These are phyloP conservation scores for Enteromius paludinosus DNA, from an alignment of 2,797 vertebrate genomes.

Conservation along the genomic window DNA sequence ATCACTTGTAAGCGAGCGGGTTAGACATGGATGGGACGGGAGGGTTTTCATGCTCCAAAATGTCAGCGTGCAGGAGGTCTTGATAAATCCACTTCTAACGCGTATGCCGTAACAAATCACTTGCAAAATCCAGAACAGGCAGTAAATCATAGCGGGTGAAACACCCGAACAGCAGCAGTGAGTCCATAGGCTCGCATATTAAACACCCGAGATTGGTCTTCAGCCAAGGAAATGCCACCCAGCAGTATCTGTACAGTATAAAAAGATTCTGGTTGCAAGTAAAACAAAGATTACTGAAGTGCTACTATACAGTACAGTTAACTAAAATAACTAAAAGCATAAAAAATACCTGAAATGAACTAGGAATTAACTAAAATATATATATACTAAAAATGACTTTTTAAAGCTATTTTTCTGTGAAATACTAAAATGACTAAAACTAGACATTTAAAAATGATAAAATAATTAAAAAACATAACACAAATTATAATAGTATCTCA, in stretches of 20 bases:
- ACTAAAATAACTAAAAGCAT: background rate
- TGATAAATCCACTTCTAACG: slow-evolving; percentile 48
- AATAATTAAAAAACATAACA: background rate
- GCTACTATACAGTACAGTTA: background rate
- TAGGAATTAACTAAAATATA: background rate
- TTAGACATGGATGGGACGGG: background rate
- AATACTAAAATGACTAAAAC: background rate
- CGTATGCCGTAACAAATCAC: slow-evolving; percentile 45
- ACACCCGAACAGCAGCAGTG: slow-evolving; percentile 35
- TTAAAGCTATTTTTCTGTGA: background rate
- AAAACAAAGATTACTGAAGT: background rate
- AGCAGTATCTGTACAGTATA: background rate
- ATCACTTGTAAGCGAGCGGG: slow-evolving; percentile 35
- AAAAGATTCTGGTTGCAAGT: background rate
- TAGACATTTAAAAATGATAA: background rate
- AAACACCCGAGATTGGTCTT: background rate
- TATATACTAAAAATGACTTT: background rate
- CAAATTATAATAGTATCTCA: background rate
- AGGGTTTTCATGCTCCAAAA: slow-evolving; percentile 41
- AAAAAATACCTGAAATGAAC: background rate
- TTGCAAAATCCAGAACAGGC: slow-evolving; percentile 37
- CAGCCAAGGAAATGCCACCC: background rate
- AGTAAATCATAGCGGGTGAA: slow-evolving; percentile 51
- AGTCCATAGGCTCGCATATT: slow-evolving; percentile 15
- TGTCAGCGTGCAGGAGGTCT: slow-evolving; percentile 6